These are phyloP conservation scores for Xenus cinereus DNA, from an alignment of 2,113 vertebrate species.

Conservation along the genomic window DNA sequence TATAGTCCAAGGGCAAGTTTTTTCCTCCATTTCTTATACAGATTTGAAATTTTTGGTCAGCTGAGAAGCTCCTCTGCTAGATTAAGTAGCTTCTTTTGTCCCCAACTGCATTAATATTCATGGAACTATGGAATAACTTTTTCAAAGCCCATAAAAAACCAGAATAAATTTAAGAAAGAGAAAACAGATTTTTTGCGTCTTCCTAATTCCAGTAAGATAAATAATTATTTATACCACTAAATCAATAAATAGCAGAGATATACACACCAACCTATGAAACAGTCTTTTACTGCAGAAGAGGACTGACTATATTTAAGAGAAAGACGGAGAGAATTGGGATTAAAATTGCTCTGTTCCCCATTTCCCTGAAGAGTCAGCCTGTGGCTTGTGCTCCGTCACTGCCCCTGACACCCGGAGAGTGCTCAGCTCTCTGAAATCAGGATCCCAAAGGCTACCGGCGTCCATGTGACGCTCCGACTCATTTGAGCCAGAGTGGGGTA, in stretches of 20 bases:
- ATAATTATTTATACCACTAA: background rate
- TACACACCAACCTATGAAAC: background rate
- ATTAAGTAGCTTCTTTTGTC: background rate
- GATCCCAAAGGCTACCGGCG: background rate
- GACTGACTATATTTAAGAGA: background rate
- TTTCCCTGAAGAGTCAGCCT: background rate
- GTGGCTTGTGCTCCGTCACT: background rate
- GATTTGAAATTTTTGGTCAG: background rate
- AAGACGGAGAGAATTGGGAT: background rate
- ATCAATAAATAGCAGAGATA: background rate
- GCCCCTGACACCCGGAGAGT: background rate
- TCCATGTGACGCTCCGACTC: background rate
- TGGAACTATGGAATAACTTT: background rate
- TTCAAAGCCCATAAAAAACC: background rate
- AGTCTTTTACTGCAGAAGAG: background rate
- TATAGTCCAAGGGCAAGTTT: background rate
- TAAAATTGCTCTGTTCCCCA: background rate
- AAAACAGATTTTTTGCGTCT: background rate
- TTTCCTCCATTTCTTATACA: background rate
- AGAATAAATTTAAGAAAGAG: background rate
- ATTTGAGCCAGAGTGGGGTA: background rate
- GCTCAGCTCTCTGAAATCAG: background rate
- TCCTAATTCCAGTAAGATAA: background rate
- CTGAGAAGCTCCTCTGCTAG: background rate
- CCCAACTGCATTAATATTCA: background rate